A percentile compares a stretch with the other conserved stretches of the same genome.
Conservation (phyloP, 2,797 vertebrate genomes). For the Liasis olivaceus region DNA sequence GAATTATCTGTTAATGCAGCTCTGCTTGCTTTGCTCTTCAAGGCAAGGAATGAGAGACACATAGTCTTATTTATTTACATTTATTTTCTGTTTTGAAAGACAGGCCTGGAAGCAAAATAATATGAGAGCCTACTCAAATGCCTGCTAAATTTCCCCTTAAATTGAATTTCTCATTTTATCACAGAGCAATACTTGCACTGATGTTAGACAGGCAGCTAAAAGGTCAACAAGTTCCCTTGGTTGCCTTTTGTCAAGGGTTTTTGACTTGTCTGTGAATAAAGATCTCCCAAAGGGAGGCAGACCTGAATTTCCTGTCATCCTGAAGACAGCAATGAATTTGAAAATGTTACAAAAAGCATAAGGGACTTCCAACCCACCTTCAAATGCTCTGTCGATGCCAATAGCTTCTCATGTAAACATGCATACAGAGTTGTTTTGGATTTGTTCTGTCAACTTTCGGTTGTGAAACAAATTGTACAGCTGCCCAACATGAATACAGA, state of each 20-base stretch:
- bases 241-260: slow-evolving; percentile 88
- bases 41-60: slow-evolving; percentile 53
- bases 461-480: slow-evolving; percentile 82
- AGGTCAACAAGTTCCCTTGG: slow-evolving; percentile 84
- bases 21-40: slow-evolving; percentile 45
- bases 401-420: slow-evolving; percentile 81
- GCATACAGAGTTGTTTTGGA: slow-evolving; percentile 80
- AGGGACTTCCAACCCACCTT: slow-evolving; percentile 82
- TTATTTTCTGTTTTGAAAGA: slow-evolving; percentile 78
- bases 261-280: slow-evolving; percentile 87
- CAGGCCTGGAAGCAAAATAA: slow-evolving; percentile 76
- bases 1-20: slow-evolving; percentile 43
- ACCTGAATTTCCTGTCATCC: slow-evolving; percentile 84
- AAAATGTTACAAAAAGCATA: slow-evolving; percentile 87
- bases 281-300: slow-evolving; percentile 80
- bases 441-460: slow-evolving; percentile 85
- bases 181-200: slow-evolving; percentile 84
- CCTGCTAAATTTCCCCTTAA: slow-evolving; percentile 76
- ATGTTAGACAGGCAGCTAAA: slow-evolving; percentile 84
- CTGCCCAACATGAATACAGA: slow-evolving; percentile 76
- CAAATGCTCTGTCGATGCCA: slow-evolving; percentile 76
- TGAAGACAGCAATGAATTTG: slow-evolving; percentile 83
- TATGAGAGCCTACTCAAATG: slow-evolving; percentile 77
- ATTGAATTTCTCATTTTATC: slow-evolving; percentile 84
- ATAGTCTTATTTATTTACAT: slow-evolving; percentile 75